Percentiles rank a stretch among this genome's conserved stretches.
These are phyloP conservation scores for Ornithoptera priamus DNA, from an alignment of 2,888 invertebrate genomes.

Conservation along the genomic window DNA sequence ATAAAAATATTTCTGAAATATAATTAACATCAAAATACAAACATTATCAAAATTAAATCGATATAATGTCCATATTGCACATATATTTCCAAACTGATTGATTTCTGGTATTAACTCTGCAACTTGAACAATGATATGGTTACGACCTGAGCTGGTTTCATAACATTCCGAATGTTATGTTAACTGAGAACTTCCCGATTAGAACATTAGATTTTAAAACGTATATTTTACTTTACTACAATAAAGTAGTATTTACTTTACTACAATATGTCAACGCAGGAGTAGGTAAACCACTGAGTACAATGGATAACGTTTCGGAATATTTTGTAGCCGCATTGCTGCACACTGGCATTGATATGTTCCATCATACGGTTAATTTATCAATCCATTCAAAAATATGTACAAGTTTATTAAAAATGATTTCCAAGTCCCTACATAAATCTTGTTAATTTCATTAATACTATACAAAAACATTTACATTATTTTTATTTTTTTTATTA, in stretches of 20 bases:
- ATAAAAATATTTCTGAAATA: constrained; percentile 80
- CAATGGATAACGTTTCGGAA: constrained; percentile 38
- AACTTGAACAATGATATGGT: constrained; percentile 49
- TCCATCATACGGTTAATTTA: constrained; percentile 49
- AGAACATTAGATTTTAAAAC: neutral
- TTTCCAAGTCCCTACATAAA: constrained; percentile 51
- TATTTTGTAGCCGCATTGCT: constrained; percentile 49
- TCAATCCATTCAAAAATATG: constrained; percentile 50
- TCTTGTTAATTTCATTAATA: constrained; percentile 63
- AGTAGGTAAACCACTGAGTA: neutral
- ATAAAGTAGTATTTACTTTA: neutral
- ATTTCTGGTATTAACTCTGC: constrained; percentile 45
- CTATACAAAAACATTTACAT: constrained; percentile 80
- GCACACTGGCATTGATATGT: constrained; percentile 57
- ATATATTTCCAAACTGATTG: constrained; percentile 46
- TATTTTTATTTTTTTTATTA: constrained; percentile 53
- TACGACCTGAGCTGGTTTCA: constrained; percentile 36
- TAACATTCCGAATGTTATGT: constrained; percentile 41
- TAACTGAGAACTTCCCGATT: neutral
- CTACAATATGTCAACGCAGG: neutral
- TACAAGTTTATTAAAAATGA: constrained; percentile 57
- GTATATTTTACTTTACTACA: neutral
- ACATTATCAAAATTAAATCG: constrained; percentile 75
- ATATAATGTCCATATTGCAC: constrained; percentile 72
- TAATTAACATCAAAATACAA: constrained; percentile 78